Percentiles rank a stretch among this genome's conserved stretches.
phyloP scores from a whole-genome alignment of 1,140 invertebrate genomes.

The Euura saliciscinereae region DNA sequence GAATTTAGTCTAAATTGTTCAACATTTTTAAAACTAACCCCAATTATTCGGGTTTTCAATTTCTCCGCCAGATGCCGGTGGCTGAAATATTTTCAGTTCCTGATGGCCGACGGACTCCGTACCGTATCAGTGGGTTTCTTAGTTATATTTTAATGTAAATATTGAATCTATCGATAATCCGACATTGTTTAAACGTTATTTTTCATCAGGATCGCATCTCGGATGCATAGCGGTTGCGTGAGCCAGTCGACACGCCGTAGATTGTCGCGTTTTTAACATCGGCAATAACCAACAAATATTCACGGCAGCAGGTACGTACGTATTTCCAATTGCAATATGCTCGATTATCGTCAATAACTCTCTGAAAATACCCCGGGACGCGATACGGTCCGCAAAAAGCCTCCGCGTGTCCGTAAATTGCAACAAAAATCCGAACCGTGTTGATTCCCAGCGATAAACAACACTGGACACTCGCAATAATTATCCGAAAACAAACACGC shows the following conservation, averaged over 20 bases:
- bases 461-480: neutral
- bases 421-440: slow-evolving; percentile 6
- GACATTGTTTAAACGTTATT: slow-evolving; percentile 13
- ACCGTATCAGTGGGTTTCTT: slow-evolving; percentile 39
- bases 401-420: neutral
- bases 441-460: neutral
- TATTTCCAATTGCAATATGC: slow-evolving; percentile 2
- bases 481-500: neutral
- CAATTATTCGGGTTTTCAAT: neutral
- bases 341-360: slow-evolving; percentile 7
- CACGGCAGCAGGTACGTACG: neutral
- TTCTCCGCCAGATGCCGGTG: neutral
- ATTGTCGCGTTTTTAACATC: slow-evolving; percentile 23
- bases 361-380: too few relatives aligned
- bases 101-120: slow-evolving; percentile 43
- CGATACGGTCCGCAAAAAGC: neutral
- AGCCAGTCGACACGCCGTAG: slow-evolving; percentile 26
- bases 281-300: slow-evolving; percentile 40
- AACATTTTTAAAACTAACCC: slow-evolving; percentile 4
- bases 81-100: neutral
- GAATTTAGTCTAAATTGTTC: neutral
- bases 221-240: neutral
- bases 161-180: slow-evolving; percentile 36
- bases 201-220: neutral
- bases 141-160: slow-evolving; percentile 51